Base-by-base conservation (phyloP, 2,113 vertebrate species). In the Cygnus buccinator region DNA sequence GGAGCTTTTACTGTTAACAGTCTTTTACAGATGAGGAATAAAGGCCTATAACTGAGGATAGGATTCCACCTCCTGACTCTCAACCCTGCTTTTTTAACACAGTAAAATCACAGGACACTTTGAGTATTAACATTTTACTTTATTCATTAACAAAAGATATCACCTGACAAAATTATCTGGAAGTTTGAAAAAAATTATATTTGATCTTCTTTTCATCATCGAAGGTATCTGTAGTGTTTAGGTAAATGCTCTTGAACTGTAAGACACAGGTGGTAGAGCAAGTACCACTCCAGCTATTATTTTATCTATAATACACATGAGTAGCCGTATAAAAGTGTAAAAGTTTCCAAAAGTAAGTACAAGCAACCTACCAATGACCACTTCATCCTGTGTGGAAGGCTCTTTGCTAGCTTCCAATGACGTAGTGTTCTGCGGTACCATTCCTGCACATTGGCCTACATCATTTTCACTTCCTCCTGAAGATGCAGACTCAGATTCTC, bases 351-450 rank as follows among this genome's bases (percentile, higher is more conserved):
- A 62, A 78, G 48, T 11, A 78, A 44, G 31, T 22, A 21, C 1
- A 3, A 89, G 23, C 35, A 59, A 61, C 96, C 93, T 44, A 97
- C 97, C 97, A 0, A 97, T 28, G 39, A 97, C 26, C 8, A 26
- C 28, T 70, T 87, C 94, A 11, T 90, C 80, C 90, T 71, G 55
- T 1, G 20, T 12, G 25, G 67, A 67, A 76, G 89, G 75, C 43
- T 68, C 89, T 93, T 90, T 84, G 41, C 33, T 39, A 22, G 77
- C 44, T 71, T 28, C 83, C 61, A 57, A 0, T 2, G 55, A 31
- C 14, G 33, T 18, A 4, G 6, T 9, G 9, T 86, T 52, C 76
- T 54, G 87, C 3, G 23, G 5, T 41, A 77, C 52, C n/a, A 25
- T 12, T 58, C 65, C 94, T 10, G 33, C 3, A 26, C 43, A 1